Conservation (phyloP, 2,888 invertebrate species). For the Cryptocephalus moraei region DNA sequence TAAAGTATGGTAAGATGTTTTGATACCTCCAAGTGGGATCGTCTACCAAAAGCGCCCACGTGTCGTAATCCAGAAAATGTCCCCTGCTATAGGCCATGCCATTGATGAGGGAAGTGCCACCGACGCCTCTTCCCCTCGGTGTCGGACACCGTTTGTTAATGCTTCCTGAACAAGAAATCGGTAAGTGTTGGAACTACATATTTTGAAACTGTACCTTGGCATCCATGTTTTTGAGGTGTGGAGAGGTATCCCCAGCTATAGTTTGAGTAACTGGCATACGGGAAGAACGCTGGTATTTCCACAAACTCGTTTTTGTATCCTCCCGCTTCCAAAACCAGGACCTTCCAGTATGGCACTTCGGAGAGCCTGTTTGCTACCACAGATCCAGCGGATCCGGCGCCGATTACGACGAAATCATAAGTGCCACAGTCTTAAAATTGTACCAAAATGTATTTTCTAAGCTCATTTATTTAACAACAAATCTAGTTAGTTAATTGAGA, state of each 20-base stretch:
- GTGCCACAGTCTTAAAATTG: background rate
- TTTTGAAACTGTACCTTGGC: slow-evolving; percentile 37
- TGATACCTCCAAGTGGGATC: slow-evolving; percentile 42
- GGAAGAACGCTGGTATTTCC: slow-evolving; percentile 1
- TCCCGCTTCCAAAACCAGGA: background rate
- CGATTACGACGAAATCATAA: background rate
- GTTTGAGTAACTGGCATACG: background rate
- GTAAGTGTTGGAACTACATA: background rate
- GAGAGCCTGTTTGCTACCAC: background rate
- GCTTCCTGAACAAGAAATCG: slow-evolving; percentile 16
- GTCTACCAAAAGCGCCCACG: slow-evolving; percentile 34
- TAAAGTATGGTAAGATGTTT: slow-evolving; percentile 42
- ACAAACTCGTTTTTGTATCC: slow-evolving; percentile 2
- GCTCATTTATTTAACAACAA: too few relatives aligned
- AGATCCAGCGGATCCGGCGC: background rate
- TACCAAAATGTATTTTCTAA: too few relatives aligned
- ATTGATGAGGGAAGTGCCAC: slow-evolving; percentile 41
- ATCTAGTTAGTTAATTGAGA: too few relatives aligned
- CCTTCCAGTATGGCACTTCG: background rate
- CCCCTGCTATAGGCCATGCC: slow-evolving; percentile 42
- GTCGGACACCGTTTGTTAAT: slow-evolving; percentile 23
- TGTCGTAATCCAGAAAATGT: slow-evolving; percentile 36
- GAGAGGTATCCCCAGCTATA: slow-evolving; percentile 65
- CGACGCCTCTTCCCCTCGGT: slow-evolving; percentile 42
- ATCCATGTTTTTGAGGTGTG: slow-evolving; percentile 52